Evolutionary conservation across 2,888 invertebrate species (phyloP).

Genomic region (Phaedon cochleariae): DNA sequence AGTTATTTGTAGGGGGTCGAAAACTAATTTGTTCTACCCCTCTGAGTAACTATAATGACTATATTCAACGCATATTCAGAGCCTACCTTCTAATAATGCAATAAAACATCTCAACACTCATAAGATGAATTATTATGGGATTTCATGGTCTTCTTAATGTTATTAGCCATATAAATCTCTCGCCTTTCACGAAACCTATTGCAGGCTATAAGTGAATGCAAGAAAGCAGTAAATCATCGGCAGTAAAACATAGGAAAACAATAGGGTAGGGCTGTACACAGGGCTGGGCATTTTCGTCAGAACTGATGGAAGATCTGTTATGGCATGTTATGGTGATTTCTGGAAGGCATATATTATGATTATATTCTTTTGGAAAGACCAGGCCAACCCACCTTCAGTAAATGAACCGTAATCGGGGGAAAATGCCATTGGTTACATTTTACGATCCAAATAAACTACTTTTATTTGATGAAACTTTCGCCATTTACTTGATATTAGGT

Average conservation of each 20-base stretch:
- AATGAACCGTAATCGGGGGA: neutral
- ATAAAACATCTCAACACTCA: slow-evolving; percentile 37
- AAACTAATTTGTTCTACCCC: neutral
- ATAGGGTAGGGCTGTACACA: slow-evolving; percentile 23
- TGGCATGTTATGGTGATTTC: neutral
- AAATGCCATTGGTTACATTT: neutral
- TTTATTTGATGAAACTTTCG: neutral
- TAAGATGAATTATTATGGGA: slow-evolving; percentile 37
- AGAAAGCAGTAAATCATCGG: slow-evolving; percentile 24
- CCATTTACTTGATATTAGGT: neutral
- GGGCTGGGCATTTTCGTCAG: neutral
- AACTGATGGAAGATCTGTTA: neutral
- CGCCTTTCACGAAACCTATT: slow-evolving; percentile 35
- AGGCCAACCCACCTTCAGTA: neutral
- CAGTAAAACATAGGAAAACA: slow-evolving; percentile 26
- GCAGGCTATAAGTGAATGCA: slow-evolving; percentile 33
- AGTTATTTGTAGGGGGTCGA: no score
- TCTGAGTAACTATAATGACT: neutral
- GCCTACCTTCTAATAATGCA: slow-evolving; percentile 10
- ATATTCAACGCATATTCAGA: slow-evolving; percentile 1
- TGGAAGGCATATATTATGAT: neutral
- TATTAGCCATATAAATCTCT: slow-evolving; percentile 41
- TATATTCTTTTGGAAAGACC: neutral
- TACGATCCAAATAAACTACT: neutral
- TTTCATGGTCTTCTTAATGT: slow-evolving; percentile 40